phyloP scores from a whole-genome alignment of 2,113 vertebrate genomes.

The Planiliza haematocheilus region DNA sequence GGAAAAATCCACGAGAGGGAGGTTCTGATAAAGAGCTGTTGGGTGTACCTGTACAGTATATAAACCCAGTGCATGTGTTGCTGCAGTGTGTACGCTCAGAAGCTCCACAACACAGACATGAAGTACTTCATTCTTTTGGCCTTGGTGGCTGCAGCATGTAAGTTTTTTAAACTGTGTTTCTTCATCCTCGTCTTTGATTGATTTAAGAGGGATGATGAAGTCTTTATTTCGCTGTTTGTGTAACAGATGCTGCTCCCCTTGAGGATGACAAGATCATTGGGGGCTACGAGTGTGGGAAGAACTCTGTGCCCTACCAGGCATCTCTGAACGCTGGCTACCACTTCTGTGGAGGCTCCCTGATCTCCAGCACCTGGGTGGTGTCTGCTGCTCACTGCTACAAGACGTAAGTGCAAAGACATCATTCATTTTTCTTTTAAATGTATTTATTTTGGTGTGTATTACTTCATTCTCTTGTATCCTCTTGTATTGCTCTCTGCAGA shows the following conservation, averaged over 20 bases:
- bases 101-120: slow-evolving; percentile 61
- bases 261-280: slow-evolving; percentile 84
- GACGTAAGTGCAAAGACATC: slow-evolving; percentile 70
- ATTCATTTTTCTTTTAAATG: too few species aligned
- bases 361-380: slow-evolving; percentile 85
- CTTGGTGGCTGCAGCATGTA: slow-evolving; percentile 78
- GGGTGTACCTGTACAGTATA: slow-evolving; percentile 18
- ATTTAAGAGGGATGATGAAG: background rate
- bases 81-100: background rate
- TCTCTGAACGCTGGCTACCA: slow-evolving; percentile 85
- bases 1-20: slow-evolving; percentile 47
- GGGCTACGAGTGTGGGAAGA: slow-evolving; percentile 80
- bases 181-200: accelerated
- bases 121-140: slow-evolving; percentile 80
- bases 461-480: background rate
- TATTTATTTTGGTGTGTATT: too few species aligned
- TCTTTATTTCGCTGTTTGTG: background rate
- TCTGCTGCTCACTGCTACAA: slow-evolving; percentile 89
- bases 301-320: slow-evolving; percentile 81
- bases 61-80: slow-evolving; percentile 10
- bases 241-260: slow-evolving; percentile 20
- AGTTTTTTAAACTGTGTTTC: slow-evolving; percentile 17
- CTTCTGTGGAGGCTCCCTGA: slow-evolving; percentile 81
- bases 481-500: too few species aligned
- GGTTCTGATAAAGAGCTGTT: slow-evolving; percentile 38